These are phyloP conservation scores for Jacana jacana DNA, from an alignment of 2,113 vertebrate genomes.

Conservation along the genomic window DNA sequence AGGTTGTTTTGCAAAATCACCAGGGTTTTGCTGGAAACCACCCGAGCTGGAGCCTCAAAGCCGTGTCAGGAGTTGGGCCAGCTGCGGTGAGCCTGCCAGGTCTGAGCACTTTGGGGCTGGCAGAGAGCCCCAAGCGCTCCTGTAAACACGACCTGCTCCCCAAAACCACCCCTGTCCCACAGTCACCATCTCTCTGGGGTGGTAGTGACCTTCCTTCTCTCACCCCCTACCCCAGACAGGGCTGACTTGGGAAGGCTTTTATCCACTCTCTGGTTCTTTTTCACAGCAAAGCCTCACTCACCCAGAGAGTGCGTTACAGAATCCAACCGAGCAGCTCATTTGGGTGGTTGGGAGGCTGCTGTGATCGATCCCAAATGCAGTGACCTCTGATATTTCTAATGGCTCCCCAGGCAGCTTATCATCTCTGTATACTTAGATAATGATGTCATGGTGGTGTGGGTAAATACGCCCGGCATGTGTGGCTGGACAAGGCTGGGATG, in stretches of 20 bases:
- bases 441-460: background rate
- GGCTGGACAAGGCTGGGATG: background rate
- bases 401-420: background rate
- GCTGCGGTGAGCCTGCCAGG: background rate
- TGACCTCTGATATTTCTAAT: slow-evolving; percentile 35
- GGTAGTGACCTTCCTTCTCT: background rate
- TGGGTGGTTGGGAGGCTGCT: background rate
- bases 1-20: slow-evolving; percentile 21
- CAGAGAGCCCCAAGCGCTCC: accelerated
- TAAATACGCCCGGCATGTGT: background rate
- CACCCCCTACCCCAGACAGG: background rate
- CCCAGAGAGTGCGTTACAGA: background rate
- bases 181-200: background rate
- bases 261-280: background rate
- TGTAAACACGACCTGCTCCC: background rate
- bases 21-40: background rate
- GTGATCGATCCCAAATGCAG: accelerated
- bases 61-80: background rate
- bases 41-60: background rate
- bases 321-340: background rate
- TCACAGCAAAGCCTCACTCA: accelerated
- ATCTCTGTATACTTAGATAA: slow-evolving; percentile 2
- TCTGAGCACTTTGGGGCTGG: background rate
- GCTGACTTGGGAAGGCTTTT: background rate
- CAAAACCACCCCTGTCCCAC: accelerated